Evolutionary conservation across 2,113 vertebrate genomes (phyloP), one percentile per base, ranked within the genome.

Genomic region (Leucosticte australis): DNA sequence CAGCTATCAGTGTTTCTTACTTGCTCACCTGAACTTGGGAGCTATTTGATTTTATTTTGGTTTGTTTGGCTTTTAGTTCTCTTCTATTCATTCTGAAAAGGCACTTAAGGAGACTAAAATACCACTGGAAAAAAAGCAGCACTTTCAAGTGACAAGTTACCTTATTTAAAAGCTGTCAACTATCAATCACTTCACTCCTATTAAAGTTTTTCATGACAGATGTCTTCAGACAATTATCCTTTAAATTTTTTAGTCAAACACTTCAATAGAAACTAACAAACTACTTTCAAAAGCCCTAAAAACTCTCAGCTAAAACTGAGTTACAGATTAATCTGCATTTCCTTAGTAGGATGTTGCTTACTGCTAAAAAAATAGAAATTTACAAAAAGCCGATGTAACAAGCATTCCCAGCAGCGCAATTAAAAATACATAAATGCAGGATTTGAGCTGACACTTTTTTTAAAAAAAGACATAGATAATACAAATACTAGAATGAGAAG

Each of bases 81-180:
- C 84, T 80, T 93, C 81, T 87, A 92, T 86, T 97, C 83, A 78
- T 95, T 95, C 65, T 90, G 94, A 97, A 96, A 97, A 97, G 11
- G 56, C 59, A 90, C 47, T 90, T 60, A 70, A 94, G 81, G 78
- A 74, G 80, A 93, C 62, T 74, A 64, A 93, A 81, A 87, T 73
- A 60, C 52, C 56, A 67, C 55, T 69, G 76, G 21, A 64, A 74
- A 44, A 81, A 8, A n/a, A 10, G 0, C 59, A 71, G 46, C 57
- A 12, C 74, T 92, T 87, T 89, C 63, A 69, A 94, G 87, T 52
- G 57, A 87, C 67, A 86, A 75, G 46, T 55, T 74, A 53, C 59
- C 47, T 33, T 83, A 69, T 52, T 53, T 75, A 86, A 35, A 87
- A 50, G 46, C 60, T 83, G 65, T 81, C 69, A 62, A 46, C 31